A percentile compares a stretch with the other conserved stretches of the same genome.
Conservation (phyloP, 1,140 invertebrate species). For the Paralvinella palmiformis region DNA sequence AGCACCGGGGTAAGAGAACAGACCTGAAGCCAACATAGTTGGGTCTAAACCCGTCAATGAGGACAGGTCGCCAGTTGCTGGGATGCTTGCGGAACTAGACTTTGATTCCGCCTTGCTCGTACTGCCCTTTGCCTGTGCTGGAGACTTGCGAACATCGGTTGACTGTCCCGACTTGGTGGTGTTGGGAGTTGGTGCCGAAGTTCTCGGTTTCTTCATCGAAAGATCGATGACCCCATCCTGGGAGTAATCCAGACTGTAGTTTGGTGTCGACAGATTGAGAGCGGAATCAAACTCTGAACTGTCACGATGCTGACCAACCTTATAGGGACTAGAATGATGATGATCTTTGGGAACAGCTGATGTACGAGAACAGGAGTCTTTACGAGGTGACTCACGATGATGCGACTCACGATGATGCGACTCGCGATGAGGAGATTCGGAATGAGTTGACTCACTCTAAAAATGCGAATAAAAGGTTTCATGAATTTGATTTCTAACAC, state of each 20-base stretch:
- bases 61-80: too few species aligned
- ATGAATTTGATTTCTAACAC: too few species aligned
- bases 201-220: slow-evolving; percentile 20
- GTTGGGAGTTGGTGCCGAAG: neutral
- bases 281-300: neutral
- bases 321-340: neutral
- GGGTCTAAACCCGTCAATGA: neutral
- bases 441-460: too few species aligned
- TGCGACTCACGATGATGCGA: neutral
- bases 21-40: neutral
- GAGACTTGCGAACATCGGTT: too few species aligned
- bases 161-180: too few species aligned
- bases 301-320: neutral
- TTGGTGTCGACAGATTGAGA: neutral
- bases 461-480: too few species aligned
- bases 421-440: neutral
- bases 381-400: neutral
- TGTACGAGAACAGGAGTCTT: neutral
- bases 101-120: too few species aligned
- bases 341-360: neutral
- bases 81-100: too few species aligned
- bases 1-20: neutral
- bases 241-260: neutral
- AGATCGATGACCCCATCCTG: slow-evolving; percentile 17
- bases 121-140: too few species aligned